Percentiles rank a stretch among this genome's conserved stretches.
These are phyloP conservation scores for Bombycilla garrulus DNA, from an alignment of 2,113 vertebrate genomes.

Conservation along the genomic window DNA sequence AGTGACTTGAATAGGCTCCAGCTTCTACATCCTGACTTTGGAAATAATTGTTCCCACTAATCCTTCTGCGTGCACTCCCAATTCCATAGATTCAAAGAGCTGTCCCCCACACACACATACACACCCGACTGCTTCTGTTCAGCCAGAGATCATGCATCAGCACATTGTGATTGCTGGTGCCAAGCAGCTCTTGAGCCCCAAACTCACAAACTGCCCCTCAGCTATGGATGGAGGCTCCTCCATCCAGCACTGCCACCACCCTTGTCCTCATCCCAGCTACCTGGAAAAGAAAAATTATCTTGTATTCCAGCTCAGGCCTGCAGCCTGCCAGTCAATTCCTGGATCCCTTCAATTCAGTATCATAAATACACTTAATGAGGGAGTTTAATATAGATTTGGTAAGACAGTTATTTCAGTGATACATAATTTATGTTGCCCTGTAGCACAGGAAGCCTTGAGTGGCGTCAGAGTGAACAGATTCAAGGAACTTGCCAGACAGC, in stretches of 20 bases:
- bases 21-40: conserved; percentile 22
- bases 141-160: background rate
- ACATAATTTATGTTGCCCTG: conserved; percentile 52
- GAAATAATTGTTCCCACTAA: conserved; percentile 47
- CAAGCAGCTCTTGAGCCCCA: background rate
- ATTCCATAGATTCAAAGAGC: conserved; percentile 18
- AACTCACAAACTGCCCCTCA: background rate
- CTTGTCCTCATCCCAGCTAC: background rate
- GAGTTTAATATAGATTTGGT: conserved; percentile 36
- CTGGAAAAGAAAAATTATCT: background rate
- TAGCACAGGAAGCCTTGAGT: background rate
- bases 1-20: background rate
- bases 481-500: background rate
- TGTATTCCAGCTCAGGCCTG: background rate
- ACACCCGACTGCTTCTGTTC: background rate
- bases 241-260: background rate
- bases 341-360: background rate
- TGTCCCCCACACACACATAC: background rate
- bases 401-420: background rate
- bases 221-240: background rate
- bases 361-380: conserved; percentile 40
- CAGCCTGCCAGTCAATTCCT: conserved; percentile 3
- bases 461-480: background rate
- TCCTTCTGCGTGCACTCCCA: conserved; percentile 45
- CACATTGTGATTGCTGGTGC: background rate